Evolutionary conservation across 2,797 vertebrate genomes (phyloP).

Genomic region (Thalassophryne amazonica): DNA sequence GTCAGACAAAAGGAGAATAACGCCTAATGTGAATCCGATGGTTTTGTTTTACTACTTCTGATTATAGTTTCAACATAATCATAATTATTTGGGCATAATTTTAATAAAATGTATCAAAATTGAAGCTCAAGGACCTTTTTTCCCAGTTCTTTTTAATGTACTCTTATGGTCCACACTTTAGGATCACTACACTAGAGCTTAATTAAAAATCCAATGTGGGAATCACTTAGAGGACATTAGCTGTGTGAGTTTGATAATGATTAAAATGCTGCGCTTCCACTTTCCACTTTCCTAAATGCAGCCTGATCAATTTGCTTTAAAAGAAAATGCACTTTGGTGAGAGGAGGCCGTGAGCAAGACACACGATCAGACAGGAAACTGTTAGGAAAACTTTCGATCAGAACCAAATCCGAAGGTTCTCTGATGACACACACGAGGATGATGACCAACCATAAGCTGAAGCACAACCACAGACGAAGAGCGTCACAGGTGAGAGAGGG

Average conservation of each 20-base stretch:
- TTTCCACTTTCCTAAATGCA: constrained; percentile 36
- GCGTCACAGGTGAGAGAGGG: constrained; percentile 54
- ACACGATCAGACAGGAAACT: constrained; percentile 22
- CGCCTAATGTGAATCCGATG: no score
- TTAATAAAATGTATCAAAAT: no score
- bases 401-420: constrained; percentile 18
- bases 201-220: constrained; percentile 43
- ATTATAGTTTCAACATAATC: no score
- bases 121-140: no score
- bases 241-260: constrained; percentile 55
- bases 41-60: no score
- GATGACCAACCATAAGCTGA: constrained; percentile 54
- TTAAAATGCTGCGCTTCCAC: constrained; percentile 42
- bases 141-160: constrained; percentile 4
- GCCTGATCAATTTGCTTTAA: constrained; percentile 30
- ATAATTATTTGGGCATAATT: no score
- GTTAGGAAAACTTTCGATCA: constrained; percentile 12
- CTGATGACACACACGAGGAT: constrained; percentile 47
- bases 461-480: constrained; percentile 54
- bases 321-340: constrained; percentile 28
- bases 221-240: constrained; percentile 44
- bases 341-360: not conserved
- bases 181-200: constrained; percentile 23
- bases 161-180: not conserved
- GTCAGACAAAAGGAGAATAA: no score